A percentile compares a stretch with the other conserved stretches of the same genome.
Evolutionary conservation across 2,797 vertebrate genomes (phyloP).

Genomic region (Natrix natrix): DNA sequence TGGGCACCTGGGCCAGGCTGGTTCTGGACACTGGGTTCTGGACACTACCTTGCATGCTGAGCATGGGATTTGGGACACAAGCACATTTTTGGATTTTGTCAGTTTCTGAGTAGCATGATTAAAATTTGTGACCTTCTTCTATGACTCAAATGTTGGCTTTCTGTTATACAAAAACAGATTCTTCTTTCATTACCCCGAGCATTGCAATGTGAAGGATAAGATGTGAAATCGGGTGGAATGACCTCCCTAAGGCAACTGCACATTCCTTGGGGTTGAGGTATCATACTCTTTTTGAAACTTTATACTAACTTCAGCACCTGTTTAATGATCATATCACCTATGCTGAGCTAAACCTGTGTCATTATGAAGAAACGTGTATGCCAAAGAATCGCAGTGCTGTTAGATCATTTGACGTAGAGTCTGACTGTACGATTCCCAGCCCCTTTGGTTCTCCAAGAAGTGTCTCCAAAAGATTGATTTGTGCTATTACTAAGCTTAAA

Average conservation of each 20-base stretch:
- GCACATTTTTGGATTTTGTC: neutral
- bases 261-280: slow-evolving; percentile 26
- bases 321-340: neutral
- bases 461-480: neutral
- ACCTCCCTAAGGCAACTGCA: slow-evolving; percentile 9
- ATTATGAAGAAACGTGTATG: neutral
- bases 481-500: neutral
- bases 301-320: slow-evolving; percentile 25
- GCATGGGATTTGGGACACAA: neutral
- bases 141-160: neutral
- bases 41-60: neutral
- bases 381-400: neutral
- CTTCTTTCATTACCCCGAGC: neutral
- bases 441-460: neutral
- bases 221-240: neutral
- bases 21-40: neutral
- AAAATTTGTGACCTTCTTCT: neutral
- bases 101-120: neutral
- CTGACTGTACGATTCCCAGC: neutral
- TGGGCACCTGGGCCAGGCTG: neutral
- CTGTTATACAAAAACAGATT: neutral
- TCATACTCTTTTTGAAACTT: slow-evolving; percentile 15
- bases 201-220: neutral
- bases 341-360: neutral
- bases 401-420: neutral